Evolutionary conservation across 2,113 vertebrate genomes (phyloP).

Genomic region (Hemicordylus capensis): DNA sequence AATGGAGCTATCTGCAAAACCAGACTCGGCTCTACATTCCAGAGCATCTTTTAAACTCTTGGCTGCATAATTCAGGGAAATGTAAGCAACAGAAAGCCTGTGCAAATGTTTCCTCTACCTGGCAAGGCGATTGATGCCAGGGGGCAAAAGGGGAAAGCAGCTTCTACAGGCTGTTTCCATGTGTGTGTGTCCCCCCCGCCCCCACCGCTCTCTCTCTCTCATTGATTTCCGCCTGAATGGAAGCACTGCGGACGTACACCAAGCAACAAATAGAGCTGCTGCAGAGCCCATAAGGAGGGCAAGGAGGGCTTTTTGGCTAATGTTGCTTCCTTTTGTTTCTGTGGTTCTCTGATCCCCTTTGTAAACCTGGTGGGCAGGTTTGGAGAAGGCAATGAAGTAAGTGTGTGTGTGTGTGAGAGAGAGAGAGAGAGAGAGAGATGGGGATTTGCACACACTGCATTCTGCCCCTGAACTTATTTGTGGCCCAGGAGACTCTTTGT

Average conservation of each 20-base stretch:
- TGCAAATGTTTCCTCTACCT: conserved; percentile 14
- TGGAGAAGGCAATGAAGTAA: not conserved
- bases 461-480: fast-evolving
- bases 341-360: not conserved
- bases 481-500: not conserved
- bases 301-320: conserved; percentile 9
- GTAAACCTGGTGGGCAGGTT: not conserved
- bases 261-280: conserved; percentile 45
- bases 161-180: conserved; percentile 33
- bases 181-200: too few species aligned
- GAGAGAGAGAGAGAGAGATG: not conserved
- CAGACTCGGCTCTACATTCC: not conserved
- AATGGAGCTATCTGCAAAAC: fast-evolving
- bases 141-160: conserved; percentile 33
- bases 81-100: not conserved
- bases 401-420: too few species aligned
- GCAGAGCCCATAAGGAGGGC: conserved; percentile 27
- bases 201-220: conserved; percentile 63
- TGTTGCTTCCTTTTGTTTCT: not conserved
- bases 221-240: conserved; percentile 76
- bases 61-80: conserved; percentile 49
- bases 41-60: conserved; percentile 15
- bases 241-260: conserved; percentile 67
- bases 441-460: not conserved
- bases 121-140: not conserved